Conservation (phyloP, 1,140 invertebrate species). For the Drosophila auraria region DNA sequence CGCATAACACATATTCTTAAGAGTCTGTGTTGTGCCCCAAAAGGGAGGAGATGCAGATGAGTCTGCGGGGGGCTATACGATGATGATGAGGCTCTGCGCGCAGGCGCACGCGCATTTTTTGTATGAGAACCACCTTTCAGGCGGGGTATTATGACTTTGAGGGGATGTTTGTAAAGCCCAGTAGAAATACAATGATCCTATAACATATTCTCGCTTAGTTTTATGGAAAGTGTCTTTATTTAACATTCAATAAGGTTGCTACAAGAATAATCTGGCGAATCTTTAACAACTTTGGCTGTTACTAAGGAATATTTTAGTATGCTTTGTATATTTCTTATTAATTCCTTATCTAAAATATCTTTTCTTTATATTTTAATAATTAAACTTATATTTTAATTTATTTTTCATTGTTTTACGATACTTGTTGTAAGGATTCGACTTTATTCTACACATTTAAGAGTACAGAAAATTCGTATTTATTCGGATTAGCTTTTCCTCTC, state of each 20-base stretch:
- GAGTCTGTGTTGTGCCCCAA: constrained; percentile 50
- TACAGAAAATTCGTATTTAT: constrained; percentile 12
- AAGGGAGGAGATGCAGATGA: constrained; percentile 27
- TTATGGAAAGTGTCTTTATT: not conserved
- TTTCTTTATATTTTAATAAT: not conserved
- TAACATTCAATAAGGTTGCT: not conserved
- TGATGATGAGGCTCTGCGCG: constrained; percentile 51
- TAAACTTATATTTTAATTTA: not conserved
- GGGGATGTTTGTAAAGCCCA: not conserved
- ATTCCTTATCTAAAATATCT: not conserved
- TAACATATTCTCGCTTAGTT: not conserved
- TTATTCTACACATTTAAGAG: not conserved
- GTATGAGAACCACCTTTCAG: constrained; percentile 1
- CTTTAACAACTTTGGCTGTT: no score
- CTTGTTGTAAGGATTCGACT: not conserved
- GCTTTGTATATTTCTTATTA: not conserved
- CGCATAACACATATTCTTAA: constrained; percentile 82
- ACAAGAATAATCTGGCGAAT: not conserved
- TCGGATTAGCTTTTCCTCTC: not conserved
- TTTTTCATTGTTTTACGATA: not conserved
- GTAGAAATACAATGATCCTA: not conserved
- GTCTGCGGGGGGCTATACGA: constrained; percentile 13
- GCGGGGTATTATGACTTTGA: not conserved
- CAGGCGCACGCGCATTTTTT: constrained; percentile 57
- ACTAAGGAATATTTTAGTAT: not conserved